Evolutionary conservation across 1,140 invertebrate species (phyloP), one percentile per base, ranked within the genome.

Genomic region (Atta texana): DNA sequence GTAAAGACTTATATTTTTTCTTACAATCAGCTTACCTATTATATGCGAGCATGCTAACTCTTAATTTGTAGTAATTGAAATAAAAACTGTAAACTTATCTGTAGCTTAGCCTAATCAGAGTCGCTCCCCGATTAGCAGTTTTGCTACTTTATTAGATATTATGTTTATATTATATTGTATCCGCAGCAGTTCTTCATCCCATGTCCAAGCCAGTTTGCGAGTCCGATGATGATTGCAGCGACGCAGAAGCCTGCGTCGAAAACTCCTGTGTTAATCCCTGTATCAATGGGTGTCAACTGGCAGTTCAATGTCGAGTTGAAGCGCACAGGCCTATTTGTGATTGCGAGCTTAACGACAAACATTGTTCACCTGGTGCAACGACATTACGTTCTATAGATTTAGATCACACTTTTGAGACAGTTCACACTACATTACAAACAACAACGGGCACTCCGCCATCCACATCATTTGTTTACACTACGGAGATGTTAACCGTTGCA

Each of bases 181-280:
- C 93, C 95, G 94, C 95, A 96, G 95, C 94, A 89, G 91, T 89
- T 92, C 92, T 91, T 87, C 94, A 93, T 91, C 92, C 94, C 93
- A 94, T 93, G 90, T 93, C 94, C 89, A 92, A 94, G 88, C 92
- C 89, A 92, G 94, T 92, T 92, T 97, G 96, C 96, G 96, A 95
- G 90, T 94, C 94, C 93, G 95, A 97, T 94, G 95, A 95, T 91
- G 96, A 97, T 91, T 97, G 97, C 95, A 96, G 95, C 92, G 95
- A 96, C 90, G 95, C 95, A 93, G 95, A 96, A 92, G 96, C 96
- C 92, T 97, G 97, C 95, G 95, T 97, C 92, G 95, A 95, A 88
- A 96, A 96, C 85, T 95, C 95, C 93, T 97, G 97, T 95, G 94
- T 95, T 92, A 96, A 97, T 95, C 96, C 96, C 86, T 97, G 97